Evolutionary conservation across 2,113 vertebrate genomes (phyloP).

Genomic region (Chrysochloris asiatica): DNA sequence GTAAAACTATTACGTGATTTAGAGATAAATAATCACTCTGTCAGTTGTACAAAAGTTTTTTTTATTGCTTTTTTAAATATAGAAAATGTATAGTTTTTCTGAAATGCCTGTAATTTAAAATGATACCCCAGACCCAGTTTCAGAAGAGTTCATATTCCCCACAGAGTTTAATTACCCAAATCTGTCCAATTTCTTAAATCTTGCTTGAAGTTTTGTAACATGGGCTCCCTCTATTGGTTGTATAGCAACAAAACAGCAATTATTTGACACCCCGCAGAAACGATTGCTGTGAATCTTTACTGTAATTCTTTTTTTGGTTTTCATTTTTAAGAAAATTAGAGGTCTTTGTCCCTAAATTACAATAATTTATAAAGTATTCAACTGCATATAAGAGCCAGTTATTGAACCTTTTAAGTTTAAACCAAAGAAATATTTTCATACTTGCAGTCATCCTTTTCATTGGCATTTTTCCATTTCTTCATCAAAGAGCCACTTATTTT

Average conservation of each 20-base stretch:
- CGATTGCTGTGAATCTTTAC: conserved; percentile 12
- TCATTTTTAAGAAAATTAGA: conserved; percentile 32
- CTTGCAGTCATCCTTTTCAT: conserved; percentile 10
- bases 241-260: conserved; percentile 37
- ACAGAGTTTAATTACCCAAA: conserved; percentile 29
- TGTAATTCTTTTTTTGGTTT: background rate
- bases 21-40: background rate
- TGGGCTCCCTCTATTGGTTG: conserved; percentile 67
- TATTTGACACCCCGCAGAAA: background rate
- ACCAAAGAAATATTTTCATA: conserved; percentile 51
- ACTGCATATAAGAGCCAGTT: background rate
- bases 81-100: background rate
- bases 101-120: conserved; percentile 45
- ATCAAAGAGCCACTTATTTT: conserved; percentile 20
- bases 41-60: background rate
- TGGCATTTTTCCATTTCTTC: conserved; percentile 46
- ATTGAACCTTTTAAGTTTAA: conserved; percentile 19
- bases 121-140: conserved; percentile 16
- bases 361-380: conserved; percentile 41
- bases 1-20: background rate
- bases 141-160: conserved; percentile 30
- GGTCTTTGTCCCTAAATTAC: conserved; percentile 15
- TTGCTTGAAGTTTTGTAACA: conserved; percentile 46
- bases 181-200: background rate
- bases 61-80: too few relatives aligned